Evolutionary conservation across 2,113 vertebrate genomes (phyloP).

Genomic region (Martes martes): DNA sequence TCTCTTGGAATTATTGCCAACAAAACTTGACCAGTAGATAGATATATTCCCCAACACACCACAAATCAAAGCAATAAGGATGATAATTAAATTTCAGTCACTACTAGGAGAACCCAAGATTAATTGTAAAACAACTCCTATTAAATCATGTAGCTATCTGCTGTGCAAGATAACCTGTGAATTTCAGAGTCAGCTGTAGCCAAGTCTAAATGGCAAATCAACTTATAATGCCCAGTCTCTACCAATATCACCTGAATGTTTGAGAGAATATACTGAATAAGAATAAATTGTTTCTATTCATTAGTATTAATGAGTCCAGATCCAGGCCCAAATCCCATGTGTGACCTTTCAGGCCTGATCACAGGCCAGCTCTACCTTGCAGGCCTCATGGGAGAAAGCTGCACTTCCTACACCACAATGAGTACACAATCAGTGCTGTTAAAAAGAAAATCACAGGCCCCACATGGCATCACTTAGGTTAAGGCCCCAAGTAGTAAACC

Average conservation of each 20-base stretch:
- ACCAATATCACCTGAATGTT: background rate
- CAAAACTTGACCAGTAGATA: background rate
- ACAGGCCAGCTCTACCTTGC: background rate
- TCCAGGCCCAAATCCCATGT: background rate
- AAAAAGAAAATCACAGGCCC: background rate
- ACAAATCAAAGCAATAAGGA: conserved; percentile 41
- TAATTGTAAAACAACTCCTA: conserved; percentile 1
- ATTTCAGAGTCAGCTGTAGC: background rate
- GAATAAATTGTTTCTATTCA: background rate
- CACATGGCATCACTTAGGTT: background rate
- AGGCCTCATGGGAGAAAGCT: background rate
- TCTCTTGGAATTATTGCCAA: conserved; percentile 7
- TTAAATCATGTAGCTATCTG: conserved; percentile 2
- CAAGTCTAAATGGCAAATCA: background rate
- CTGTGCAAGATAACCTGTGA: background rate
- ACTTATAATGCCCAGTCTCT: background rate
- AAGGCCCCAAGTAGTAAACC: background rate
- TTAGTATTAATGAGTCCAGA: background rate
- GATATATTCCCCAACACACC: background rate
- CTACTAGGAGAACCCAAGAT: conserved; percentile 17
- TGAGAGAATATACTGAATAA: background rate
- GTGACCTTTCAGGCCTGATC: background rate
- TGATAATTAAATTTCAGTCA: conserved; percentile 27
- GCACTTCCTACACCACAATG: background rate
- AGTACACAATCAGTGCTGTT: background rate